Evolutionary conservation across 64 coral and sea anemone species (phyloP).

Genomic region (Stichodactyla helianthus): DNA sequence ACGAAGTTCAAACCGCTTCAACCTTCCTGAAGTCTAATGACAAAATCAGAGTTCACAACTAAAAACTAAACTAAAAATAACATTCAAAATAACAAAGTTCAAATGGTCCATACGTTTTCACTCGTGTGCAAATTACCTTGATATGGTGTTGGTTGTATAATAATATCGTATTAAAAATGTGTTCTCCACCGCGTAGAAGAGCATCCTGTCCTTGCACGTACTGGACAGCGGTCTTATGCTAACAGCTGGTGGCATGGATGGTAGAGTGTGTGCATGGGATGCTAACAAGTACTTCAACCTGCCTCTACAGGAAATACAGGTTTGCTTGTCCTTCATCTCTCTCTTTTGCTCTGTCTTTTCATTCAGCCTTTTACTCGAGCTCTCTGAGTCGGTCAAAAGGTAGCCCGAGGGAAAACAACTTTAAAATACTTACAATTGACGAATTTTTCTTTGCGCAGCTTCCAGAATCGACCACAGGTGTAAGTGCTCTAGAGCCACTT

Average conservation of each 20-base stretch:
- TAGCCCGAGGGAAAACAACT: too few relatives aligned
- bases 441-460: constrained; percentile 23
- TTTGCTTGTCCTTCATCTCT: not conserved
- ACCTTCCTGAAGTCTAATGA: too few relatives aligned
- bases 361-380: not conserved
- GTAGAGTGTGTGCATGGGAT: constrained; percentile 78
- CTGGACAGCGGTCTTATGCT: constrained; percentile 74
- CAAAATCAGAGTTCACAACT: too few relatives aligned
- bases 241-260: constrained; percentile 77
- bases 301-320: constrained; percentile 85
- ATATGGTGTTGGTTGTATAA: too few relatives aligned
- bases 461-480: constrained; percentile 39
- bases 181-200: constrained; percentile 40
- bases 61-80: too few relatives aligned
- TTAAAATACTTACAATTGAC: too few relatives aligned
- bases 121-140: too few relatives aligned
- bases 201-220: constrained; percentile 55
- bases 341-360: not conserved
- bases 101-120: too few relatives aligned
- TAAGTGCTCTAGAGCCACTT: constrained; percentile 73
- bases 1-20: too few relatives aligned
- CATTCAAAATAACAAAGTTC: too few relatives aligned
- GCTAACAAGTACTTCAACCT: constrained; percentile 80
- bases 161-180: not conserved
- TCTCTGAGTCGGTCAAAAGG: not conserved